Evolutionary conservation across 2,888 invertebrate species (phyloP).

Genomic region (Antheraea assamensis): DNA sequence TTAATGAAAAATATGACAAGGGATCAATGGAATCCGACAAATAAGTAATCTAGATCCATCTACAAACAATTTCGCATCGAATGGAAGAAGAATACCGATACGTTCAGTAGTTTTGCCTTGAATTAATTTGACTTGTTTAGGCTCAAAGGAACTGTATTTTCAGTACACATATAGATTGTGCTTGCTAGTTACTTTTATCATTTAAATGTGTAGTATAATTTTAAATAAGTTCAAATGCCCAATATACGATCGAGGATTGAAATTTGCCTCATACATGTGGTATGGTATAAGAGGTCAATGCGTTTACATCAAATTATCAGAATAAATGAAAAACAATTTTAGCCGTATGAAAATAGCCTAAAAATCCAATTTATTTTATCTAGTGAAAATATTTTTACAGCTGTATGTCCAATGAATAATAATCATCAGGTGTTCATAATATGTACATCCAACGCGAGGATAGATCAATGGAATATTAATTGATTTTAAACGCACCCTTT

Average conservation of each 20-base stretch:
- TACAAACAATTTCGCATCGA: too few species aligned
- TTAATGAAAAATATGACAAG: too few species aligned
- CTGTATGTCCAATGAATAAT: constrained; percentile 3
- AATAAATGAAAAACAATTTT: neutral
- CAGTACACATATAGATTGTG: too few species aligned
- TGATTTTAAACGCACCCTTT: constrained; percentile 60
- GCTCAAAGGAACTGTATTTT: too few species aligned
- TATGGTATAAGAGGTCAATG: neutral
- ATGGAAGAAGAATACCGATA: too few species aligned
- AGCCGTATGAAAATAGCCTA: neutral
- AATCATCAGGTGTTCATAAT: constrained; percentile 6
- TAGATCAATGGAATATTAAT: constrained; percentile 43
- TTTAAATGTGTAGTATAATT: neutral
- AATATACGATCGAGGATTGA: neutral
- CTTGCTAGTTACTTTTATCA: too few species aligned
- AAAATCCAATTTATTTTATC: neutral
- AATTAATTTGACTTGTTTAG: too few species aligned
- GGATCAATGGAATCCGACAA: too few species aligned
- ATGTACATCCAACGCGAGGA: constrained; percentile 25
- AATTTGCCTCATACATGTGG: too few species aligned
- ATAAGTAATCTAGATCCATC: too few species aligned
- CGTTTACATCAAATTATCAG: neutral
- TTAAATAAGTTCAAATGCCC: neutral
- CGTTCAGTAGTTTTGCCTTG: too few species aligned
- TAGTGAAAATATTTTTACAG: neutral